Conservation (phyloP, 2,888 invertebrate species). For the Rhingia campestris region DNA sequence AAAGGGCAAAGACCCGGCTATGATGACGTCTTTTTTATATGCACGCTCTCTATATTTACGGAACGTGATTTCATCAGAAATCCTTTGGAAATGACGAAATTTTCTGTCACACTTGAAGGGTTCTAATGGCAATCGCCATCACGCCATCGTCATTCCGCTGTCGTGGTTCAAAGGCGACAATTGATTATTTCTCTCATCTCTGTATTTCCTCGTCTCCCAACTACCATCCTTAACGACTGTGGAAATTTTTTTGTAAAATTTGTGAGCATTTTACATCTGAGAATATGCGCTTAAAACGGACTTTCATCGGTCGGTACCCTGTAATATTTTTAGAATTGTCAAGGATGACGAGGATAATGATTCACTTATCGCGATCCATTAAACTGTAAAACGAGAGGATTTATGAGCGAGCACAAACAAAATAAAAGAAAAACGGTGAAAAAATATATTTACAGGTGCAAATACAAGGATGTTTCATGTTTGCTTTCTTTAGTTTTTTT, state of each 20-base stretch:
- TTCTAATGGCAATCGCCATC: constrained; percentile 2
- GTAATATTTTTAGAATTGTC: constrained; percentile 41
- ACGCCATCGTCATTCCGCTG: not conserved
- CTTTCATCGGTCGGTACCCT: constrained; percentile 15
- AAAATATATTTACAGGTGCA: constrained; percentile 14
- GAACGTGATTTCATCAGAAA: constrained; percentile 46
- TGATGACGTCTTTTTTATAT: constrained; percentile 6
- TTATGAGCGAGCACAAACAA: constrained; percentile 30
- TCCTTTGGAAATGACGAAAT: constrained; percentile 2
- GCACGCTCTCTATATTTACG: constrained; percentile 1
- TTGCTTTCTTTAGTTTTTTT: constrained; percentile 9
- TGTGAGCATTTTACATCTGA: not conserved
- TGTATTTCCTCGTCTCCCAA: not conserved
- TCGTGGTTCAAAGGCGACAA: constrained; percentile 8
- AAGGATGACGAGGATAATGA: constrained; percentile 62
- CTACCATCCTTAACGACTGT: not conserved
- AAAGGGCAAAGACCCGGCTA: constrained; percentile 11
- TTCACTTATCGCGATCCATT: constrained; percentile 69
- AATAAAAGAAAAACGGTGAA: constrained; percentile 8
- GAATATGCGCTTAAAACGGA: constrained; percentile 7
- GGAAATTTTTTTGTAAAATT: not conserved
- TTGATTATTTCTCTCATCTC: constrained; percentile 37
- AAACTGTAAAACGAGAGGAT: constrained; percentile 64
- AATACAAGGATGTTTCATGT: constrained; percentile 17
- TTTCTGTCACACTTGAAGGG: constrained; percentile 23